Evolutionary conservation across 2,888 invertebrate genomes (phyloP), one percentile per base, ranked within the genome.

Genomic region (Drosophila diplacantha): DNA sequence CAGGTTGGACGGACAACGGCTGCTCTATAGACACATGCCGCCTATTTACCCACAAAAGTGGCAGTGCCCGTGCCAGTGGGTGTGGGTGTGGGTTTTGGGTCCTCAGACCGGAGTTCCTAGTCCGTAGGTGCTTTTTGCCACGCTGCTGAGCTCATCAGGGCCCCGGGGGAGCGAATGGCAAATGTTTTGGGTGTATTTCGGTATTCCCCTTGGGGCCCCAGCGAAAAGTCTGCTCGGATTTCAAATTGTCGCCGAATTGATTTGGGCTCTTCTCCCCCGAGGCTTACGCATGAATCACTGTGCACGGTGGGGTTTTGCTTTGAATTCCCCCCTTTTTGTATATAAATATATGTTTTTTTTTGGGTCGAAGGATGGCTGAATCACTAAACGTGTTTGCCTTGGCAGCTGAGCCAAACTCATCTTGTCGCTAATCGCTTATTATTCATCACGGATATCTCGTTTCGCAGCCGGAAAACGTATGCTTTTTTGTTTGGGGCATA

Each of bases 1-100:
- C 62, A 26, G 50, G 64, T 69, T 62, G 56, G 58, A 60, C 26
- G 41, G 43, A 26, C 43, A 53, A 20, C 43, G 59, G 53, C 39
- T 41, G 38, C 39, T 55, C 44, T 59, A 31, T 67, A 61, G 60
- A 66, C 73, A 70, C 75, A 75, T 63, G 76, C 76, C 64, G 79
- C 81, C 79, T 77, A 77, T 77, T 77, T 77, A 79, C 82, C 65
- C 63, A 60, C 63, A 66, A 79, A 69, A 77, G 80, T 77, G 76
- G 75, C 81, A 77, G 81, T 81, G 81, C 5, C 8, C 78, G n/a
- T n/a, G n/a, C n/a, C n/a, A n/a, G n/a, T n/a, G n/a, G n/a, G 75
- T 81, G 81, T 73, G 75, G 73, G 73, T 58, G 18, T 52, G 54
- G 46, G 34, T 49, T 52, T 9, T n/a, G 4, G 24, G 39, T 39